Conservation (phyloP, 37 sponge, comb jelly and placozoan species). For the Mnemiopsis leidyi region DNA sequence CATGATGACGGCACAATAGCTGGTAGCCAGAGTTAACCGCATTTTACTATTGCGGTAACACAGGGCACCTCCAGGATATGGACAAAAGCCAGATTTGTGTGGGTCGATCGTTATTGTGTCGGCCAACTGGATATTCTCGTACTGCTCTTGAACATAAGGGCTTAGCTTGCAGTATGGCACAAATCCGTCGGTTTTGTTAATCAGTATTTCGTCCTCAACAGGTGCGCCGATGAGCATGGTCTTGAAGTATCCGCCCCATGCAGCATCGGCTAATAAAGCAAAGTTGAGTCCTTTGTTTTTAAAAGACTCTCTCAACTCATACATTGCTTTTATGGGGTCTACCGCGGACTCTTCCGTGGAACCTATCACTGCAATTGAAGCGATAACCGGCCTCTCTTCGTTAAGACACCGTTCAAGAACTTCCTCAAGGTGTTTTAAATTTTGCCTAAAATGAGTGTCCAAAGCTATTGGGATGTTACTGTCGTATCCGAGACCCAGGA, state of each 20-base stretch:
- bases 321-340: background rate
- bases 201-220: background rate
- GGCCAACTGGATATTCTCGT: background rate
- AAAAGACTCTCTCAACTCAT: background rate
- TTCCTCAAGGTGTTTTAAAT: background rate
- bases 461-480: background rate
- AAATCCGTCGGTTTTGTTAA: background rate
- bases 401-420: background rate
- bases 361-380: constrained; percentile 8
- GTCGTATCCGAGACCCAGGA: constrained; percentile 33
- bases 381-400: background rate
- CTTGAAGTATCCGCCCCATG: constrained; percentile 64
- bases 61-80: constrained; percentile 60
- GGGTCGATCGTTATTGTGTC: constrained; percentile 56
- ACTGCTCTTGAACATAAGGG: constrained; percentile 8
- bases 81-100: constrained; percentile 55
- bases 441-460: background rate
- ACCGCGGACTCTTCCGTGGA: constrained; percentile 18
- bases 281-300: constrained; percentile 31
- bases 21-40: background rate
- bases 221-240: background rate
- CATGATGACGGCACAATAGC: background rate
- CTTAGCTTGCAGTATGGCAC: background rate
- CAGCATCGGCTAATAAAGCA: constrained; percentile 5
- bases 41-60: constrained; percentile 24